Evolutionary conservation across 2,113 vertebrate species (phyloP).

Genomic region (Dipodomys ordii): DNA sequence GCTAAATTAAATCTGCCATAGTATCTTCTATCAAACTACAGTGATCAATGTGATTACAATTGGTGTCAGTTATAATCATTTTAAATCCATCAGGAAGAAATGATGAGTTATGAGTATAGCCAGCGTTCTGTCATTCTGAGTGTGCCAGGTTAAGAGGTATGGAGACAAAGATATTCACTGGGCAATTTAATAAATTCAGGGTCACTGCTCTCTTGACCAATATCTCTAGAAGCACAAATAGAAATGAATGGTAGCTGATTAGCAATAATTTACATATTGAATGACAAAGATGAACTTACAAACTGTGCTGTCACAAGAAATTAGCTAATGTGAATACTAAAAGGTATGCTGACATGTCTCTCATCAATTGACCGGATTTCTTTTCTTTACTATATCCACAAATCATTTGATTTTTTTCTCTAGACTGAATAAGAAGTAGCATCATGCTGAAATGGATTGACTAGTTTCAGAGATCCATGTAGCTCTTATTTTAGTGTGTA

Average conservation of each 20-base stretch:
- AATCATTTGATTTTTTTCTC: conserved; percentile 58
- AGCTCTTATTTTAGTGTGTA: neutral
- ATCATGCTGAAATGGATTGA: neutral
- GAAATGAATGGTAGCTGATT: conserved; percentile 70
- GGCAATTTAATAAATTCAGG: conserved; percentile 59
- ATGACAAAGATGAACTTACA: conserved; percentile 40
- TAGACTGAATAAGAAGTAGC: conserved; percentile 19
- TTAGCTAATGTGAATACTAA: conserved; percentile 72
- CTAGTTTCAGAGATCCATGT: conserved; percentile 25
- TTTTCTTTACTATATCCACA: conserved; percentile 26
- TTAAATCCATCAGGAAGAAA: conserved; percentile 78
- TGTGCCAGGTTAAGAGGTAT: conserved; percentile 52
- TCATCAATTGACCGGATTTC: conserved; percentile 24
- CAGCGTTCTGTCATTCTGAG: conserved; percentile 39
- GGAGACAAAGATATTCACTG: conserved; percentile 62
- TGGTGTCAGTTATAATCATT: conserved; percentile 75
- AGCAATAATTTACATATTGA: conserved; percentile 67
- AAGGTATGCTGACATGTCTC: conserved; percentile 10
- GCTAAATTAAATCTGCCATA: conserved; percentile 82
- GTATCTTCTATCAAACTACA: conserved; percentile 74
- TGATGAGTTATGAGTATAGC: conserved; percentile 72
- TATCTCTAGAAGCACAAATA: conserved; percentile 43
- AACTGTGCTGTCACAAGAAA: conserved; percentile 51
- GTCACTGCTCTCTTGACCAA: conserved; percentile 61
- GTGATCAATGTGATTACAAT: conserved; percentile 82